These are phyloP conservation scores for Emberiza fucata DNA, from an alignment of 2,113 vertebrate species.

Conservation along the genomic window DNA sequence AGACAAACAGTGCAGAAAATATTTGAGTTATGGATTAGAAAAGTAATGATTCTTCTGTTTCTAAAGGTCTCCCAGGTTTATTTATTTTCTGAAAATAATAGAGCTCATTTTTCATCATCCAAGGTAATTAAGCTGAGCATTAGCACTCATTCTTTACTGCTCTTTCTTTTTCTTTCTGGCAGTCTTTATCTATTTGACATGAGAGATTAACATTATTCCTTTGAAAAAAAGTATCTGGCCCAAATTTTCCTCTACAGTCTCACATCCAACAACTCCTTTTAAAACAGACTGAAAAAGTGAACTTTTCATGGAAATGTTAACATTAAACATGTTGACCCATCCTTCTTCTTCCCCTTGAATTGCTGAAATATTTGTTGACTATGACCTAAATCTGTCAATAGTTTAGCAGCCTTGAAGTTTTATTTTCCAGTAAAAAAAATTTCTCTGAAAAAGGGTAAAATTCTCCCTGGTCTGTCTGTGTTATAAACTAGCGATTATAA, in stretches of 20 bases:
- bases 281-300: neutral
- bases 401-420: neutral
- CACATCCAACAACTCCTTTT: neutral
- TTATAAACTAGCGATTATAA: neutral
- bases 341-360: neutral
- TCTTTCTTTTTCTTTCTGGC: neutral
- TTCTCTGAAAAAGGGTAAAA: neutral
- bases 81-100: conserved; percentile 30
- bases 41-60: neutral
- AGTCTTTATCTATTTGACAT: conserved; percentile 5
- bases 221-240: neutral
- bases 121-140: neutral
- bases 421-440: neutral
- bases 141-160: neutral
- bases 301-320: neutral
- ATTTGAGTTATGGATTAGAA: neutral
- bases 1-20: neutral
- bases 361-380: conserved; percentile 27
- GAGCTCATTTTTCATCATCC: conserved; percentile 18
- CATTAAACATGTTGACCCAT: neutral
- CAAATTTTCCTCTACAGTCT: neutral
- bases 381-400: neutral
- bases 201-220: neutral
- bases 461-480: neutral
- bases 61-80: neutral